These are phyloP conservation scores for Phodopus roborovskii DNA, from an alignment of 2,113 vertebrate genomes.

Conservation along the genomic window DNA sequence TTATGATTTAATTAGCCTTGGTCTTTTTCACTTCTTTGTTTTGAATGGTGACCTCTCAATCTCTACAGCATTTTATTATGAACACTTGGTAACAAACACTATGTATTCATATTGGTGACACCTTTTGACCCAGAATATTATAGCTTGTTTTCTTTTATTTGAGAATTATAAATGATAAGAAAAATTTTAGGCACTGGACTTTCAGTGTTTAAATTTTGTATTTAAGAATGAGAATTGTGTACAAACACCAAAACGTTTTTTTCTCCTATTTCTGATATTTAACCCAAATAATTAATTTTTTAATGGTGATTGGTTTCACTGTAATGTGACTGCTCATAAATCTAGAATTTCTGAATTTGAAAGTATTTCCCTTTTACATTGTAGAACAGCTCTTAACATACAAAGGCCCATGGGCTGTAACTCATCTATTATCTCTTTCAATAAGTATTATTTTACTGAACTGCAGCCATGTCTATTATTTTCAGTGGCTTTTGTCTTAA, in stretches of 20 bases:
- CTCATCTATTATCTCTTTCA: not conserved
- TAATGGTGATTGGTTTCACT: not conserved
- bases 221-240: not conserved
- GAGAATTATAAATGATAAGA: not conserved
- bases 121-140: conserved; percentile 52
- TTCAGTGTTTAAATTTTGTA: conserved; percentile 4
- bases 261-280: not conserved
- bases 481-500: not conserved
- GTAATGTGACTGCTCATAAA: not conserved
- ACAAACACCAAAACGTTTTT: not conserved
- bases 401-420: not conserved
- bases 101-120: conserved; percentile 57
- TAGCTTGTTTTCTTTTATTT: conserved; percentile 21
- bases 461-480: not conserved
- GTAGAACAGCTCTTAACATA: not conserved
- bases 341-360: not conserved
- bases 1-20: conserved; percentile 70
- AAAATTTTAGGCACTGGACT: conserved; percentile 19
- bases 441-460: conserved; percentile 26
- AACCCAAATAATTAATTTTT: not conserved
- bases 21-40: conserved; percentile 64
- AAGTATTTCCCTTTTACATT: not conserved
- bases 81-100: conserved; percentile 58
- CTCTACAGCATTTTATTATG: conserved; percentile 53
- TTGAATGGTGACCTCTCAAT: conserved; percentile 63